These are phyloP conservation scores for Xestia rhomboidea DNA, from an alignment of 2,888 invertebrate genomes.

Conservation along the genomic window DNA sequence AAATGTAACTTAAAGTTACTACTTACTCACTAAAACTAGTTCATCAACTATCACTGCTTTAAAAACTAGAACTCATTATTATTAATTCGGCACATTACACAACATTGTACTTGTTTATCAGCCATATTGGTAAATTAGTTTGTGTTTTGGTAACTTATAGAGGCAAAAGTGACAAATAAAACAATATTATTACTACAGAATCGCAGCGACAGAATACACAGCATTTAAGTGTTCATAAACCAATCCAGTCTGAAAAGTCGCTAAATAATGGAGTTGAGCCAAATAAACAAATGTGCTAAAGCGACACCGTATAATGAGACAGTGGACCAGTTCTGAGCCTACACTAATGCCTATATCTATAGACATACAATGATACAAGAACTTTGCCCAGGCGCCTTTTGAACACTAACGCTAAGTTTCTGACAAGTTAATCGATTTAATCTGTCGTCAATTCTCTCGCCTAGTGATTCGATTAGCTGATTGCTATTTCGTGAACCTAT, in stretches of 20 bases:
- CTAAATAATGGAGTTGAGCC: slow-evolving; percentile 15
- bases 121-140: slow-evolving; percentile 2
- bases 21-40: slow-evolving; percentile 22
- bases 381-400: slow-evolving; percentile 7
- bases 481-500: neutral
- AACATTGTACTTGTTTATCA: slow-evolving; percentile 21
- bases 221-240: neutral
- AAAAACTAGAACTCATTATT: slow-evolving; percentile 39
- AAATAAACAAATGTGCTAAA: slow-evolving; percentile 7
- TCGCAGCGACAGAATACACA: neutral
- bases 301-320: slow-evolving; percentile 29
- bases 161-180: neutral
- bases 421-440: slow-evolving; percentile 40
- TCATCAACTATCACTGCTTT: slow-evolving; percentile 47
- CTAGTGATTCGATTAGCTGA: neutral
- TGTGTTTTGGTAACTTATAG: no score
- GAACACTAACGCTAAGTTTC: neutral
- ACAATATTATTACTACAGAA: neutral
- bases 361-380: slow-evolving; percentile 1
- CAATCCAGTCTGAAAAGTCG: neutral
- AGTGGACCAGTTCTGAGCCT: slow-evolving; percentile 8
- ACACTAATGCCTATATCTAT: neutral
- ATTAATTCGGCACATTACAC: slow-evolving; percentile 18
- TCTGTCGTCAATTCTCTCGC: neutral
- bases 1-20: neutral